Percentiles rank a stretch among this genome's conserved stretches.
Evolutionary conservation across 2,888 invertebrate species (phyloP).

Genomic region (Tachina grossa): DNA sequence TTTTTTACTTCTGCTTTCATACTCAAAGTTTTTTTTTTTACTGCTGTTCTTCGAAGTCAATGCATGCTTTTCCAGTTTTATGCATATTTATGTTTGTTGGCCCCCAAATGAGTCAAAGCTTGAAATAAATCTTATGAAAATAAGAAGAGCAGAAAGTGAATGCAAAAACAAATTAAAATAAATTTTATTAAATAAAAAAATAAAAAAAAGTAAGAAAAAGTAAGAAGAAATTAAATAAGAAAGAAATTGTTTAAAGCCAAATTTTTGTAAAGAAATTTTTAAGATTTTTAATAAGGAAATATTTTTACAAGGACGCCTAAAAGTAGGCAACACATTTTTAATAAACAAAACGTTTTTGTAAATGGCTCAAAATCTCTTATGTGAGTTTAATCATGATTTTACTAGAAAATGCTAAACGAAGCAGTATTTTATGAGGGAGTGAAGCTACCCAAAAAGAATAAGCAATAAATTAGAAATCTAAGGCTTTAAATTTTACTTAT

Average conservation of each 20-base stretch:
- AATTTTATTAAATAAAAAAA: constrained; percentile 49
- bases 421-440: too few relatives aligned
- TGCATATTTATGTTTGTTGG: constrained; percentile 71
- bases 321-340: constrained; percentile 16
- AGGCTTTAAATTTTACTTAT: too few relatives aligned
- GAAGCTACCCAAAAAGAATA: too few relatives aligned
- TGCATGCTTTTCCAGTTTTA: constrained; percentile 58
- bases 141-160: constrained; percentile 29
- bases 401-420: too few relatives aligned
- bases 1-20: neutral
- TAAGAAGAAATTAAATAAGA: constrained; percentile 25
- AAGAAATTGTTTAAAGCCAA: neutral
- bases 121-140: constrained; percentile 65
- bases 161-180: constrained; percentile 41
- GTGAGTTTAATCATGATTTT: too few relatives aligned
- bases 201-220: neutral
- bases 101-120: constrained; percentile 69
- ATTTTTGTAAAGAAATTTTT: constrained; percentile 3
- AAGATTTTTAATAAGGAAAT: neutral
- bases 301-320: neutral
- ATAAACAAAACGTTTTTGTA: neutral
- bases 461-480: too few relatives aligned
- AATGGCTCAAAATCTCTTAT: too few relatives aligned
- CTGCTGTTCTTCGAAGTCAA: neutral
- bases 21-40: neutral